Percentiles rank a stretch among this genome's conserved stretches.
Evolutionary conservation across 2,888 invertebrate species (phyloP).

Genomic region (Drosophila prolongata): DNA sequence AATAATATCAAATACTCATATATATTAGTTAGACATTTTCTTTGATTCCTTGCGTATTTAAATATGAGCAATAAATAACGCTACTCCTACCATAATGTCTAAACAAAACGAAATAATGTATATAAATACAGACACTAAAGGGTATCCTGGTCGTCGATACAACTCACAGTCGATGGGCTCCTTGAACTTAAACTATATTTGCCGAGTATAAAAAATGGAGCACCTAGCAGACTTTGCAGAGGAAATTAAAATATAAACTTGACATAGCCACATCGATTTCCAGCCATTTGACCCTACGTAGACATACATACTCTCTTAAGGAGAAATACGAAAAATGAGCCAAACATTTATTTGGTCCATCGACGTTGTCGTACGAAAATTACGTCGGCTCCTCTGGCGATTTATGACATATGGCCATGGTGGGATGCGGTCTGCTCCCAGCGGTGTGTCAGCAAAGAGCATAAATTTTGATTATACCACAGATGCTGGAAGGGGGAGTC

Average conservation of each 20-base stretch:
- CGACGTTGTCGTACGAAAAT: constrained; percentile 71
- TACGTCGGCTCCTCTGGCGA: constrained; percentile 45
- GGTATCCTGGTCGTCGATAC: not conserved
- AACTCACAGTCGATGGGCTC: not conserved
- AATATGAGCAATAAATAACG: too few species aligned
- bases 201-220: constrained; percentile 3
- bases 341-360: constrained; percentile 67
- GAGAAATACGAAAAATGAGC: constrained; percentile 55
- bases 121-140: too few species aligned
- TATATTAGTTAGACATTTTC: too few species aligned
- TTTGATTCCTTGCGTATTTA: too few species aligned
- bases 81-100: too few species aligned
- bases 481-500: constrained; percentile 20
- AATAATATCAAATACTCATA: too few species aligned
- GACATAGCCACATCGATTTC: constrained; percentile 46
- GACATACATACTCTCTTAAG: not conserved
- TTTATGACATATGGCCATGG: constrained; percentile 71
- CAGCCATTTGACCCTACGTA: constrained; percentile 4
- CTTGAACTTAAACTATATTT: not conserved
- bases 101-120: too few species aligned
- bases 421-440: constrained; percentile 49
- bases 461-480: constrained; percentile 72
- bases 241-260: constrained; percentile 69
- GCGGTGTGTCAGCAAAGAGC: constrained; percentile 53
- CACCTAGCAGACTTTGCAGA: constrained; percentile 45